Evolutionary conservation across 2,797 vertebrate species (phyloP).

Genomic region (Thamnophis elegans): DNA sequence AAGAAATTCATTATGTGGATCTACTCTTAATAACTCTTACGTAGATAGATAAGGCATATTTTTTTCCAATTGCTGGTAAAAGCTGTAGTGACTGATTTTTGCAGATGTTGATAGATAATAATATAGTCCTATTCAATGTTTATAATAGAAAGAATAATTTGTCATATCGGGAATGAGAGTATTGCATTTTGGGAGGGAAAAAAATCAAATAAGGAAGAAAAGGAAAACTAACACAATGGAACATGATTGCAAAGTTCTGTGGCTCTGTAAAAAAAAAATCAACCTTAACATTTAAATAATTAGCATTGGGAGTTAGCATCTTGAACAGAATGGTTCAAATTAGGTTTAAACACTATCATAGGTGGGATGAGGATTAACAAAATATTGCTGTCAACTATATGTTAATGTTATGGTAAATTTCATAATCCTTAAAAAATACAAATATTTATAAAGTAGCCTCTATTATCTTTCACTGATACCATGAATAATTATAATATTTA

Average conservation of each 20-base stretch:
- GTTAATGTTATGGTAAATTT: background rate
- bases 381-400: background rate
- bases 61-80: background rate
- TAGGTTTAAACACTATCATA: background rate
- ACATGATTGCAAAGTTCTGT: background rate
- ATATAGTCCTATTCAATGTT: background rate
- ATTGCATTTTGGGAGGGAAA: background rate
- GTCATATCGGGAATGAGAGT: background rate
- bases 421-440: background rate
- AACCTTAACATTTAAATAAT: background rate
- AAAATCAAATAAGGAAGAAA: background rate
- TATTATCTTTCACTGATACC: conserved; percentile 6
- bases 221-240: background rate
- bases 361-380: background rate
- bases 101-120: background rate
- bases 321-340: conserved; percentile 10
- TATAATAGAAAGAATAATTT: background rate
- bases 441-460: background rate
- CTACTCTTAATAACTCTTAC: too few species aligned
- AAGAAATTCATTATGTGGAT: background rate
- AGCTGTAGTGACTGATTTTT: background rate
- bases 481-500: background rate
- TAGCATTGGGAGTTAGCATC: background rate
- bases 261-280: background rate
- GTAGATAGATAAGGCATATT: background rate